Base-by-base conservation (phyloP, 2,888 invertebrate species). In the Adineta ricciae region DNA sequence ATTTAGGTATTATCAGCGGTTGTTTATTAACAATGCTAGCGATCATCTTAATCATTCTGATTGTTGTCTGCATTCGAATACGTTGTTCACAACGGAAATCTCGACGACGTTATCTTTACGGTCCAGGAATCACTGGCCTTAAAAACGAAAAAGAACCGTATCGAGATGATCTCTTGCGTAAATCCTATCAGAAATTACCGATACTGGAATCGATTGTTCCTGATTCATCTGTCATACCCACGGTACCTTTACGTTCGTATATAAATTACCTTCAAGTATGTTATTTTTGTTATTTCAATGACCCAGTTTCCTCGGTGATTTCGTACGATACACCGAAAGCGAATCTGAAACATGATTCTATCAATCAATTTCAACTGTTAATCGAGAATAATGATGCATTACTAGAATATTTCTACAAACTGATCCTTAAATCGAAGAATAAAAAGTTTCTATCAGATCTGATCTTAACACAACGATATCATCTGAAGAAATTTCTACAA, bases 1-100 rank as follows among this genome's bases (percentile, higher is more conserved):
- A 16, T 41, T 41, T 24, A 78, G 78, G 78, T 41, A 41, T 78
- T 41, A 41, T 78, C 1, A 78, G 78, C n/a, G 78, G 78, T 41
- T 78, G 78, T 78, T 78, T 78, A 78, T 41, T 78, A 41, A 78
- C 78, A 78, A 41, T 78, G 21, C n/a, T 78, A n/a, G 24, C 32
- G 14, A 41, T 78, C 32, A 41, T 78, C n/a, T 9, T 78, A 24
- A 41, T 78, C n/a, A 21, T 41, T 19, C 38, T 78, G 14, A 41
- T 78, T 24, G n/a, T 78, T 41, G 41, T 78, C 5, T 78, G 78
- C n/a, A n/a, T 78, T 24, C 38, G 32, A 78, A 41, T 78, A 9
- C 78, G 78, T 41, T 78, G n/a, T 78, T 1, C 8, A 41, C 78
- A 78, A 78, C 41, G 19, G n/a, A 78, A 78, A 14, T 64, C 64